Conservation (phyloP, 1,140 invertebrate genomes). For the Trichonephila clavata region DNA sequence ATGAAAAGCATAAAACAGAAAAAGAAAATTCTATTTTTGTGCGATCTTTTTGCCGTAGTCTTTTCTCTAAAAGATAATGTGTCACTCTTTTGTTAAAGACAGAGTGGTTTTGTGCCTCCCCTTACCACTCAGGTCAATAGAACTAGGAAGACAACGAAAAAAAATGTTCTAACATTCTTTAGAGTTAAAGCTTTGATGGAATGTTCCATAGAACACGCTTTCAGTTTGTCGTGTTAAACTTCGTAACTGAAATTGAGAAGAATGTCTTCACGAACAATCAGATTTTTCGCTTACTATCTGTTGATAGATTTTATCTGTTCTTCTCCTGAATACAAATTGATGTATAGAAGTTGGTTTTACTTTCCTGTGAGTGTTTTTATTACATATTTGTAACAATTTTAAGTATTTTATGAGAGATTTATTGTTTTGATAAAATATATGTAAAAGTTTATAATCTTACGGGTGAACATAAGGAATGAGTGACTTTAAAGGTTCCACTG, state of each 20-base stretch:
- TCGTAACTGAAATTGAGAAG: background rate
- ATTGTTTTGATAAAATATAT: too few relatives aligned
- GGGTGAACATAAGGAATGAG: too few relatives aligned
- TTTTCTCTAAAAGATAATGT: conserved; percentile 69
- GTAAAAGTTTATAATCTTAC: too few relatives aligned
- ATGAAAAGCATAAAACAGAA: conserved; percentile 17
- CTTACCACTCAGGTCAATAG: conserved; percentile 8
- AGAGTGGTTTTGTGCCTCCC: conserved; percentile 45
- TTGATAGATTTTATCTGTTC: background rate
- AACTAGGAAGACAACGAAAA: background rate
- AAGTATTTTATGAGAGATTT: too few relatives aligned
- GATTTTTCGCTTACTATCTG: background rate
- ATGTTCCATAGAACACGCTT: conserved; percentile 10
- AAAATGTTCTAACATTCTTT: conserved; percentile 56
- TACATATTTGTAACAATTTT: too few relatives aligned
- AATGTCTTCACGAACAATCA: conserved; percentile 46
- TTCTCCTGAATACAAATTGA: background rate
- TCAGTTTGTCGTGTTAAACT: conserved; percentile 13
- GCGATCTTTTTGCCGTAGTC: background rate
- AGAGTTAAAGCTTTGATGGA: conserved; percentile 59
- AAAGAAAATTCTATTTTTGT: conserved; percentile 23
- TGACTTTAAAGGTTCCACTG: too few relatives aligned
- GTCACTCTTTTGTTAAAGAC: conserved; percentile 73
- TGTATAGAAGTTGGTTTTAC: background rate
- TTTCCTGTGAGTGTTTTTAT: background rate